These are phyloP conservation scores for Ganaspis brasiliensis DNA, from an alignment of 2,888 invertebrate species.

Conservation along the genomic window DNA sequence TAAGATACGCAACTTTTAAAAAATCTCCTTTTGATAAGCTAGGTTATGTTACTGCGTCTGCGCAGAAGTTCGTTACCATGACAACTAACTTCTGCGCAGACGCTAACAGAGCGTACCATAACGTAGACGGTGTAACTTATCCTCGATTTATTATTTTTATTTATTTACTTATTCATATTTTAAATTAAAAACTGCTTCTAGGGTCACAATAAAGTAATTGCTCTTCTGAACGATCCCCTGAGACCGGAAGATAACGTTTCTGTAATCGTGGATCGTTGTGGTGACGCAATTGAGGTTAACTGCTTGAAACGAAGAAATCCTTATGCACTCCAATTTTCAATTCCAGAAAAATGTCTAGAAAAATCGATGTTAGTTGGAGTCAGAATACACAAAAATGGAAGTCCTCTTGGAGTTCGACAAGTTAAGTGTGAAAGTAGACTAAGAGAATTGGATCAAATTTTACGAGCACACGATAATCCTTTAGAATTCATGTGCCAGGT, in stretches of 20 bases:
- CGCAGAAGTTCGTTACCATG: too few species aligned
- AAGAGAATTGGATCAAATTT: constrained; percentile 90
- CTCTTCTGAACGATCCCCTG: constrained; percentile 89
- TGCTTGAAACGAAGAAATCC: constrained; percentile 91
- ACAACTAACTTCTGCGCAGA: too few species aligned
- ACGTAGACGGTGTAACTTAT: too few species aligned
- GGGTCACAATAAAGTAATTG: constrained; percentile 92
- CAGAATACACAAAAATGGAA: constrained; percentile 90
- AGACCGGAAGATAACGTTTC: constrained; percentile 89
- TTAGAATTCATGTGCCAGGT: constrained; percentile 95
- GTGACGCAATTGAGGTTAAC: constrained; percentile 88
- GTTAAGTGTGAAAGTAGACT: constrained; percentile 94
- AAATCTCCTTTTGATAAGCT: too few species aligned
- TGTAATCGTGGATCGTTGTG: constrained; percentile 91
- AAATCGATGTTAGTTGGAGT: constrained; percentile 92
- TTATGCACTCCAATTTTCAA: constrained; percentile 91
- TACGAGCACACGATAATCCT: constrained; percentile 90
- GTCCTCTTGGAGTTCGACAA: constrained; percentile 89
- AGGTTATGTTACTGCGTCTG: too few species aligned
- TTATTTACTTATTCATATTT: too few species aligned
- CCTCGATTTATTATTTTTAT: too few species aligned
- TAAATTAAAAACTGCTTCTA: constrained; percentile 76
- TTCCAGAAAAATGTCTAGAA: constrained; percentile 91
- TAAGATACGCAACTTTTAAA: too few species aligned
- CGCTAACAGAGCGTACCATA: too few species aligned